Conservation (phyloP, 2,888 invertebrate genomes). For the Listrodromus nycthemerus region DNA sequence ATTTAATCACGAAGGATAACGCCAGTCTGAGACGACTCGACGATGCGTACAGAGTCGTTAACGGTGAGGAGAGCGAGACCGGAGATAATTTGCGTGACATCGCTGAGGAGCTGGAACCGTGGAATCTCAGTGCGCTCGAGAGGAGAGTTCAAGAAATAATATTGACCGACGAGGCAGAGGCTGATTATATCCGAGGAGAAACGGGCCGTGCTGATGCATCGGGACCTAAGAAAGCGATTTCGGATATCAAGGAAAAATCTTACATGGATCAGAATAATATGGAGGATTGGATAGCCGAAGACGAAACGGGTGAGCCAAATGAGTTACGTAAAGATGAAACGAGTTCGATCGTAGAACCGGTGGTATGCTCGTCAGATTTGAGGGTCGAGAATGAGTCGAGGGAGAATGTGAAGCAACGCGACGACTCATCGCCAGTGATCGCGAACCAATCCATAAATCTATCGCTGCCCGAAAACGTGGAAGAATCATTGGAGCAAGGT, state of each 20-base stretch:
- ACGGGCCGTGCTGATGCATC: slow-evolving; percentile 43
- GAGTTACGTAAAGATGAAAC: no score
- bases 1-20: not conserved
- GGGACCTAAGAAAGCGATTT: slow-evolving; percentile 21
- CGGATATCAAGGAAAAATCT: not conserved
- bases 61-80: slow-evolving; percentile 57
- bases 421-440: not conserved
- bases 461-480: not conserved
- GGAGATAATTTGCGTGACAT: slow-evolving; percentile 52
- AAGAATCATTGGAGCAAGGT: not conserved
- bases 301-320: not conserved
- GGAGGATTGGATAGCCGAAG: not conserved
- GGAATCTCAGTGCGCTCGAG: slow-evolving; percentile 62
- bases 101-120: slow-evolving; percentile 67
- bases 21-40: not conserved
- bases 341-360: no score
- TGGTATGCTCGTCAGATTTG: not conserved
- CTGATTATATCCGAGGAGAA: slow-evolving; percentile 1
- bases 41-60: slow-evolving; percentile 13
- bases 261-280: not conserved
- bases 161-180: slow-evolving; percentile 46
- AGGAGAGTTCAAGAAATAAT: slow-evolving; percentile 63
- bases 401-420: not conserved
- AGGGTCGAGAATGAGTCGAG: not conserved
- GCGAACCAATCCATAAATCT: not conserved